These are phyloP conservation scores for Emydura subglobosa DNA, from an alignment of 2,113 vertebrate species.

Conservation along the genomic window DNA sequence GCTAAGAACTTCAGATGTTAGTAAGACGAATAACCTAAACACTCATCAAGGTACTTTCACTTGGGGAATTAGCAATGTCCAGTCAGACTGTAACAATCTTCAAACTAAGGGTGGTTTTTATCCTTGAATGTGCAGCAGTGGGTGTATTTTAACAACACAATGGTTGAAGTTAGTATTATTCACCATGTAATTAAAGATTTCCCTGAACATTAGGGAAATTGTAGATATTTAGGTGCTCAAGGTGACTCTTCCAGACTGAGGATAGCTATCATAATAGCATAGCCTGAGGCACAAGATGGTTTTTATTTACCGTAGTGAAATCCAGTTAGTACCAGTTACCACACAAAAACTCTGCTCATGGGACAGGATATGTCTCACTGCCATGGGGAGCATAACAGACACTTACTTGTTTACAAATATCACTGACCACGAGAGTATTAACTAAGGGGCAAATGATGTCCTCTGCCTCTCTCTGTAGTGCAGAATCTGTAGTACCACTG, in stretches of 20 bases:
- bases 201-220: not conserved
- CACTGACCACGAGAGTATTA: not conserved
- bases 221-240: not conserved
- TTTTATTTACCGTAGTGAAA: not conserved
- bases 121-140: not conserved
- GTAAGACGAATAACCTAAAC: conserved; percentile 31
- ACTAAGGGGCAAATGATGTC: not conserved
- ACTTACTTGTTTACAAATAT: not conserved
- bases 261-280: not conserved
- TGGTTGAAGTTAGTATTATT: not conserved
- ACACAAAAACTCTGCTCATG: not conserved
- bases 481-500: accelerated
- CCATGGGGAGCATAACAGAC: not conserved
- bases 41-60: not conserved
- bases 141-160: not conserved
- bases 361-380: conserved; percentile 40
- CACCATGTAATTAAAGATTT: not conserved
- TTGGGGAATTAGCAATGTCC: not conserved
- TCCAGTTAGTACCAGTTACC: not conserved
- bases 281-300: not conserved
- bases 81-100: not conserved
- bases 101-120: accelerated
- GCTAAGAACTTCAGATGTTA: conserved; percentile 16
- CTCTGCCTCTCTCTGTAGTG: not conserved
- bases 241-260: not conserved